phyloP scores from a whole-genome alignment of 2,888 invertebrate species.

The Trissolcus japonicus region DNA sequence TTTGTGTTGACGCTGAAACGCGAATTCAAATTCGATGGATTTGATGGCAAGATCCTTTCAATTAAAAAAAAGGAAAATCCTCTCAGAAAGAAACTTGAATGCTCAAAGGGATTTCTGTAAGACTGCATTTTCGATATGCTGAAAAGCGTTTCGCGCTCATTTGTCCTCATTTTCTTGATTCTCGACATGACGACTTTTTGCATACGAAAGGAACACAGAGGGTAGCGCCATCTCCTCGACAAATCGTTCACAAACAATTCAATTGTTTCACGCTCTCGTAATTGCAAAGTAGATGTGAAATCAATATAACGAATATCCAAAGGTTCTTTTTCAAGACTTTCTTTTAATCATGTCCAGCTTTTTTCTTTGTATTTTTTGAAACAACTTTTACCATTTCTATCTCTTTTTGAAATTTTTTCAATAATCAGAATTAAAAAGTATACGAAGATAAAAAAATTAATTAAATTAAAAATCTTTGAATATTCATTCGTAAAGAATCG shows the following conservation, averaged over 20 bases:
- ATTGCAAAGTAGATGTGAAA: constrained; percentile 44
- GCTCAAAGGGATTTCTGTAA: constrained; percentile 16
- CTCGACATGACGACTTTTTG: background rate
- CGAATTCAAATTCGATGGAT: constrained; percentile 1
- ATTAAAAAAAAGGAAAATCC: constrained; percentile 9
- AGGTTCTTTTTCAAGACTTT: background rate
- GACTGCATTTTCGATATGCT: constrained; percentile 16
- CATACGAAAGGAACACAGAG: constrained; percentile 18
- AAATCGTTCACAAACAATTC: constrained; percentile 25
- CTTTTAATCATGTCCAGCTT: background rate
- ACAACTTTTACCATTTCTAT: background rate
- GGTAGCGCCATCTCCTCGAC: constrained; percentile 32
- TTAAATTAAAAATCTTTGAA: constrained; percentile 19
- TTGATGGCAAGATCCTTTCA: constrained; percentile 5
- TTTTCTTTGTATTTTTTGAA: background rate
- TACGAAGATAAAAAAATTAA: background rate
- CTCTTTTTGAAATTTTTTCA: background rate
- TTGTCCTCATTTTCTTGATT: constrained; percentile 6
- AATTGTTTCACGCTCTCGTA: constrained; percentile 39
- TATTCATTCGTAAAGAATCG: background rate
- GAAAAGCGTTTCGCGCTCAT: constrained; percentile 4
- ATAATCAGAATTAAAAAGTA: background rate
- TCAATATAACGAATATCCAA: constrained; percentile 40
- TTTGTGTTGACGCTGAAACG: too few species aligned
- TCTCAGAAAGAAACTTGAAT: background rate